Percentiles rank a stretch among this genome's conserved stretches.
phyloP scores from a whole-genome alignment of 2,888 invertebrate genomes.

The Falcaria lacertinaria region DNA sequence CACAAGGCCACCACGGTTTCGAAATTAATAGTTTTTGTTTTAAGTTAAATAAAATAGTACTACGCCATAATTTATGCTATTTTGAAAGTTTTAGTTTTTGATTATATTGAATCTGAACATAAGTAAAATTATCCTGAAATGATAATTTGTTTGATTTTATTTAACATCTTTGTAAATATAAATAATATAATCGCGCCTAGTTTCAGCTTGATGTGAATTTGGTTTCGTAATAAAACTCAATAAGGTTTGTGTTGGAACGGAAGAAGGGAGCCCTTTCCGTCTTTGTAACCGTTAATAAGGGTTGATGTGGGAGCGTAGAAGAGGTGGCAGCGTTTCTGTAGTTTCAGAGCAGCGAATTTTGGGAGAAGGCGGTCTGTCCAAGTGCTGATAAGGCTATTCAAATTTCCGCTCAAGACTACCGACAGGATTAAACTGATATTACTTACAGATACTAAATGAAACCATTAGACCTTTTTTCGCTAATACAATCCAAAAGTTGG shows the following conservation, averaged over 20 bases:
- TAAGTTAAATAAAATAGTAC: too few relatives aligned
- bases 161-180: too few relatives aligned
- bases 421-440: constrained; percentile 57
- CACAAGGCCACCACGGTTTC: too few relatives aligned
- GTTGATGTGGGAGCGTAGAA: constrained; percentile 38
- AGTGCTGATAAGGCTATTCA: constrained; percentile 76
- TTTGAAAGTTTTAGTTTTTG: too few relatives aligned
- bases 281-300: constrained; percentile 55
- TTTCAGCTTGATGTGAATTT: not conserved
- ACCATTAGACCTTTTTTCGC: constrained; percentile 29
- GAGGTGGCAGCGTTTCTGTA: constrained; percentile 27
- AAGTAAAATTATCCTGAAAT: too few relatives aligned
- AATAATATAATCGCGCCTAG: not conserved
- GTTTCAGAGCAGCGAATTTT: constrained; percentile 43
- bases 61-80: too few relatives aligned
- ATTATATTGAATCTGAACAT: too few relatives aligned
- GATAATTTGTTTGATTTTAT: too few relatives aligned
- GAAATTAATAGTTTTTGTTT: too few relatives aligned
- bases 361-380: constrained; percentile 53
- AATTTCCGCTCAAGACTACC: constrained; percentile 67
- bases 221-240: constrained; percentile 3
- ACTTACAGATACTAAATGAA: constrained; percentile 50
- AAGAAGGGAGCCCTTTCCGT: constrained; percentile 31
- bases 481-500: constrained; percentile 15
- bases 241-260: constrained; percentile 7